These are phyloP conservation scores for Thaumatotibia leucotreta DNA, from an alignment of 1,140 invertebrate species.

Conservation along the genomic window DNA sequence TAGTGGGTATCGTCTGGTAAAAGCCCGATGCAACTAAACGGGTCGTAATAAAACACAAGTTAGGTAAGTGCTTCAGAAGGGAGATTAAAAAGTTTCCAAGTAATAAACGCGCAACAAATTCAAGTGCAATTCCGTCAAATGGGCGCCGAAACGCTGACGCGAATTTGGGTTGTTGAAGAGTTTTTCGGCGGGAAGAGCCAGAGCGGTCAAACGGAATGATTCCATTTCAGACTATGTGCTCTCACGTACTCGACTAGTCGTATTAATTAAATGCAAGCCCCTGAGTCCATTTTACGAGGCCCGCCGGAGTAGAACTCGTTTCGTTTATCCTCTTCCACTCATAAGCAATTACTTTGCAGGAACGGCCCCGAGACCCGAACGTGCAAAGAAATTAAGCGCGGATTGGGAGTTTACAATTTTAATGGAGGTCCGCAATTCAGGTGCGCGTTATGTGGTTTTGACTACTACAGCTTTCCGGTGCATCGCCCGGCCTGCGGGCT, in stretches of 20 bases:
- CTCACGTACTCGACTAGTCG: conserved; percentile 59
- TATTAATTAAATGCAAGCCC: conserved; percentile 73
- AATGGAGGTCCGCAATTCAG: conserved; percentile 37
- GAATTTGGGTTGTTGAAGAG: conserved; percentile 30
- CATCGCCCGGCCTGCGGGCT: conserved; percentile 11
- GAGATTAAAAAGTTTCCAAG: background rate
- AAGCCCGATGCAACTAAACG: conserved; percentile 13
- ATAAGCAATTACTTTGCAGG: conserved; percentile 68
- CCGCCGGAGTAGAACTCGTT: conserved; percentile 60
- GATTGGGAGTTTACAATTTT: conserved; percentile 46
- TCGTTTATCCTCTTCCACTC: conserved; percentile 69
- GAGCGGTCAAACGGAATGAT: conserved; percentile 59
- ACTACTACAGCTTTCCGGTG: background rate
- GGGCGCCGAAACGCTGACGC: conserved; percentile 29
- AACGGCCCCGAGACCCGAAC: conserved; percentile 53
- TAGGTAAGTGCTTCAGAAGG: background rate
- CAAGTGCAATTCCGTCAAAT: background rate
- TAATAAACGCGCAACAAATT: background rate
- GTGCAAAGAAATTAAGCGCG: conserved; percentile 64
- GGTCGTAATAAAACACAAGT: conserved; percentile 3
- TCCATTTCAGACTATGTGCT: conserved; percentile 54
- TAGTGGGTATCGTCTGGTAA: conserved; percentile 32
- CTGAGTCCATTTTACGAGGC: conserved; percentile 68
- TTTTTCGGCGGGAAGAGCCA: conserved; percentile 49
- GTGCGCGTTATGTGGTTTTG: conserved; percentile 23